Evolutionary conservation across 2,888 invertebrate species (phyloP).

Genomic region (Elegia similella): DNA sequence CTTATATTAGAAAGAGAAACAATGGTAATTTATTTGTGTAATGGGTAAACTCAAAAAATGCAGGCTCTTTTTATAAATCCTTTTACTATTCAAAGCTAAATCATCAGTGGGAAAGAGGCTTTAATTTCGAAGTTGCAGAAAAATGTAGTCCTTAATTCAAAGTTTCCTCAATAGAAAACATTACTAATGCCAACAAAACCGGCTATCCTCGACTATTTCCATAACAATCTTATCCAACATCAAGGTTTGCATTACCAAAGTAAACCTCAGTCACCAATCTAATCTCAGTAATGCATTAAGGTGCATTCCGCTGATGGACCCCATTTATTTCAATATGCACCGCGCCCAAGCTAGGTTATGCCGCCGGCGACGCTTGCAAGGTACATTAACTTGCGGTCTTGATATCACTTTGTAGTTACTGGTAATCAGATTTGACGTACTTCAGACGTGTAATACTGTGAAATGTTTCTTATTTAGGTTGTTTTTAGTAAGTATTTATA

Average conservation of each 20-base stretch:
- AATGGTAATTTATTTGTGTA: no score
- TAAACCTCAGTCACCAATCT: conserved; percentile 11
- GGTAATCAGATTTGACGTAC: conserved; percentile 6
- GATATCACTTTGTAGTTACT: conserved; percentile 3
- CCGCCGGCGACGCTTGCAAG: conserved; percentile 9
- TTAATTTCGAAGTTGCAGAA: neutral
- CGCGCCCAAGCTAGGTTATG: neutral
- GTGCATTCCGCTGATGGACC: conserved; percentile 29
- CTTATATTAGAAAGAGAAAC: no score
- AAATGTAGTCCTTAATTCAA: no score
- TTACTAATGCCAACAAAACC: neutral
- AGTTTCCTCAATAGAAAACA: no score
- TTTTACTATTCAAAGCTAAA: no score
- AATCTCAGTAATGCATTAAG: conserved; percentile 16
- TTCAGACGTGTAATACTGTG: conserved; percentile 1
- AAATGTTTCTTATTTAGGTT: neutral
- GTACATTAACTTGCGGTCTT: neutral
- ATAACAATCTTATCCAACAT: neutral
- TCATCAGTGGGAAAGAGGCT: no score
- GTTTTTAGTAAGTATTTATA: no score
- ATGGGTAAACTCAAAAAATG: no score
- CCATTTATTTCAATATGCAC: conserved; percentile 30
- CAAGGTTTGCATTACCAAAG: conserved; percentile 1
- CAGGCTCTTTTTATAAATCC: no score
- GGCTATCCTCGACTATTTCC: neutral